phyloP scores from a whole-genome alignment of 2,888 invertebrate genomes.

The Pachycephus smyrnensis region DNA sequence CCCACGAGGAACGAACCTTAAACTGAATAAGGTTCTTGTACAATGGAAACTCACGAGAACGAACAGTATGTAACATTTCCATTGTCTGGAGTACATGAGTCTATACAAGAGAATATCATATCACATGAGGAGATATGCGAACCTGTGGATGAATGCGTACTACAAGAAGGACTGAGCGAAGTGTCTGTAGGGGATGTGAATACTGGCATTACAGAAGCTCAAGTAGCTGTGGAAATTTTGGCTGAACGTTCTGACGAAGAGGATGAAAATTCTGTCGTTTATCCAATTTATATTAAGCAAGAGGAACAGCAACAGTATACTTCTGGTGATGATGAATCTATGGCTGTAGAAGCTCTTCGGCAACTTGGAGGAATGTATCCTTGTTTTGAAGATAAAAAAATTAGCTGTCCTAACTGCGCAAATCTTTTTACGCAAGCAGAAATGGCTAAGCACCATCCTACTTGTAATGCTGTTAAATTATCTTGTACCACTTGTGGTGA shows the following conservation, averaged over 20 bases:
- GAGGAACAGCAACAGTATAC: slow-evolving; percentile 57
- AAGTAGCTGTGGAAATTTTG: slow-evolving; percentile 50
- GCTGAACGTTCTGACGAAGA: slow-evolving; percentile 50
- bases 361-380: slow-evolving; percentile 67
- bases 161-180: slow-evolving; percentile 44
- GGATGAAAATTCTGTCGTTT: slow-evolving; percentile 43
- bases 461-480: slow-evolving; percentile 48
- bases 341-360: slow-evolving; percentile 68
- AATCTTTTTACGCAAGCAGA: slow-evolving; percentile 48
- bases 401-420: slow-evolving; percentile 49
- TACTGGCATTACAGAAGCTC: slow-evolving; percentile 39
- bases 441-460: slow-evolving; percentile 50
- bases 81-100: slow-evolving; percentile 48
- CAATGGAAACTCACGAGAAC: slow-evolving; percentile 56
- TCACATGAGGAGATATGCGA: slow-evolving; percentile 61
- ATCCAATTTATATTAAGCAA: slow-evolving; percentile 56
- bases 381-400: slow-evolving; percentile 57
- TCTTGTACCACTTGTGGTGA: slow-evolving; percentile 60
- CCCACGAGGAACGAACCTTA: not conserved
- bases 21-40: slow-evolving; percentile 8
- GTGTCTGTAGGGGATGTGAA: slow-evolving; percentile 38
- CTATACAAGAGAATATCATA: slow-evolving; percentile 50
- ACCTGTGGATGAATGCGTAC: slow-evolving; percentile 48
- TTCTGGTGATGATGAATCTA: slow-evolving; percentile 63
- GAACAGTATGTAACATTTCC: slow-evolving; percentile 59